Percentiles rank a stretch among this genome's conserved stretches.
These are phyloP conservation scores for Rotaria socialis DNA, from an alignment of 2,888 invertebrate species.

Conservation along the genomic window DNA sequence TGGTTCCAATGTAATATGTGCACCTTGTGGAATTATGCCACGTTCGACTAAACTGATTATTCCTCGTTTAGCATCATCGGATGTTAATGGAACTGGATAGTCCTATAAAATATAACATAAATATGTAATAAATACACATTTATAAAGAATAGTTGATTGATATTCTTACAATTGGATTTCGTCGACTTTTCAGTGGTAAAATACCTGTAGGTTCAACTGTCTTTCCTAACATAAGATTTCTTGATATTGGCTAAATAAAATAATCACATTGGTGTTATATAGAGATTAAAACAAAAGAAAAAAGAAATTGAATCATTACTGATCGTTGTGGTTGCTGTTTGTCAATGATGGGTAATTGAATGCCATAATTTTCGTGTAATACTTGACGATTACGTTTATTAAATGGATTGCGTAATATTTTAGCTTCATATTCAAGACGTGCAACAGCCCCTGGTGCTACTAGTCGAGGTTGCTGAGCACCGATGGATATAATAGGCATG, in stretches of 20 bases:
- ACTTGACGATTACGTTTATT: constrained; percentile 54
- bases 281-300: neutral
- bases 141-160: too few relatives aligned
- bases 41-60: constrained; percentile 57
- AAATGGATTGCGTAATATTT: constrained; percentile 52
- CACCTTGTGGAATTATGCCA: constrained; percentile 58
- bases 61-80: constrained; percentile 57
- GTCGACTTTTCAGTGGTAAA: neutral
- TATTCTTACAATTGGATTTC: neutral
- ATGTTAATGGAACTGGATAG: constrained; percentile 56
- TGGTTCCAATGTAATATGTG: constrained; percentile 57
- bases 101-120: constrained; percentile 49
- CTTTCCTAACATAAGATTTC: neutral
- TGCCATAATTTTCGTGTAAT: constrained; percentile 56
- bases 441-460: neutral
- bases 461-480: neutral
- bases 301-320: neutral
- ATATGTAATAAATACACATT: neutral
- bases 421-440: constrained; percentile 41
- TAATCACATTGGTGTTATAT: too few relatives aligned
- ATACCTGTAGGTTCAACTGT: neutral
- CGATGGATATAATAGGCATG: neutral
- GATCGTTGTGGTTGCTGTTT: constrained; percentile 49
- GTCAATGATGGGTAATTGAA: constrained; percentile 56
- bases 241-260: neutral